Base-by-base conservation (phyloP, 2,888 invertebrate genomes). In the Troilus luridus region DNA sequence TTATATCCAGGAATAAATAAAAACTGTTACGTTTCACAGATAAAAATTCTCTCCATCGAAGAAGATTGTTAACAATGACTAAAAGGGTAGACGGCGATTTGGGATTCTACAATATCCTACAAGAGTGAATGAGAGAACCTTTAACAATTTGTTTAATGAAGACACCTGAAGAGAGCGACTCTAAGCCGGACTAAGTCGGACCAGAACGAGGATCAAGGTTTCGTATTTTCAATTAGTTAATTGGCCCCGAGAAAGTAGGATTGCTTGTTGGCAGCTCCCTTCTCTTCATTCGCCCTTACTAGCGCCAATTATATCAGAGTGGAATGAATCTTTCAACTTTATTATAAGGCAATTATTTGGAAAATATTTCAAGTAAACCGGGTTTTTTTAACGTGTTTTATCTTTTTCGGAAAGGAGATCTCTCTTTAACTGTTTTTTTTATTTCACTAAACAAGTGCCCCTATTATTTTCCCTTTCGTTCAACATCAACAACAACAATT, bases 211-310 rank as follows among this genome's bases (percentile, higher is more conserved):
- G 89, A 89, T 89, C 62, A 89, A 89, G 27, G 41, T 62, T 64
- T 64, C 64, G 89, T 89, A 89, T 89, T 89, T 89, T 89, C 89
- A 89, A 89, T 89, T 89, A 89, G 89, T 89, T 89, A 64, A 89
- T 89, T 89, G 89, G 67, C 21, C 54, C 3, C 3, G 88, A 12
- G 24, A 58, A n/a, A n/a, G 88, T 58, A 56, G 59, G 58, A 58
- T 88, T 62, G 62, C 27, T 19, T 19, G 88, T 59, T 62, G 60
- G 41, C 3, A n/a, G 67, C 41, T 19, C 64, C 12, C 67, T 21
- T n/a, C n/a, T 5, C 64, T 24, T 67, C 19, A 89, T 89, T 67
- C 89, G 12, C 21, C 8, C 21, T 56, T 67, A 62, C 62, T 89
- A 89, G 89, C 17, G 19, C 89, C 89, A 89, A 89, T 89, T 89